Base-by-base conservation (phyloP, 2,797 vertebrate species). In the Fistularia commersonii region DNA sequence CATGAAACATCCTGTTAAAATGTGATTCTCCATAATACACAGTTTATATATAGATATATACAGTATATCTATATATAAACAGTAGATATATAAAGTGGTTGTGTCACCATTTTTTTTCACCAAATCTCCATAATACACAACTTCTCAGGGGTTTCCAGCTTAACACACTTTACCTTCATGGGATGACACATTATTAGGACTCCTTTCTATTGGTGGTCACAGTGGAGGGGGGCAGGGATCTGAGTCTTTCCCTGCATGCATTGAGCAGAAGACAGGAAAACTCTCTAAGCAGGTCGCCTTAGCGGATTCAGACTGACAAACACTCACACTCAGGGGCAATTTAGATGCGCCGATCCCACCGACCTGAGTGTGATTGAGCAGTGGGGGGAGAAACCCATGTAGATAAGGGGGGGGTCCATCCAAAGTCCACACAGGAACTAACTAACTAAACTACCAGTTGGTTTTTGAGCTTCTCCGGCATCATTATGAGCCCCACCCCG, bases 401-500 rank as follows among this genome's bases (percentile, higher is more conserved):
- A 8, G 66, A 62, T 55, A 32, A 42, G 43, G 35, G 52, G 61
- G 60, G 45, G 43, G 48, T 61, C 23, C 51, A 41, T 54, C 44
- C 65, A 61, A 63, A 67, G 63, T 34, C 44, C 34, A 54, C 45
- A 51, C 43, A 43, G 38, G 69, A 60, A 56, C 41, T 55, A 57
- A 38, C 49, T 58, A 66, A 73, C 70, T 66, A 61, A 77, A 60
- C 61, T 46, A 77, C 67, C 72, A 51, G 64, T 53, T 69, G 45
- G 65, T 53, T 46, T 54, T 64, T 70, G 68, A 41, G 64, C 51
- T 68, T 59, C 70, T 63, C 60, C 53, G 62, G 61, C 68, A 48
- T 72, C 69, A 82, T 74, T 76, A 65, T 41, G 52, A 57, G 46
- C 60, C 74, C 66, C 76, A 73, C 59, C 51, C 57, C 37, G 55